Conservation (phyloP, 2,888 invertebrate species). For the Melinopterus prodromus region DNA sequence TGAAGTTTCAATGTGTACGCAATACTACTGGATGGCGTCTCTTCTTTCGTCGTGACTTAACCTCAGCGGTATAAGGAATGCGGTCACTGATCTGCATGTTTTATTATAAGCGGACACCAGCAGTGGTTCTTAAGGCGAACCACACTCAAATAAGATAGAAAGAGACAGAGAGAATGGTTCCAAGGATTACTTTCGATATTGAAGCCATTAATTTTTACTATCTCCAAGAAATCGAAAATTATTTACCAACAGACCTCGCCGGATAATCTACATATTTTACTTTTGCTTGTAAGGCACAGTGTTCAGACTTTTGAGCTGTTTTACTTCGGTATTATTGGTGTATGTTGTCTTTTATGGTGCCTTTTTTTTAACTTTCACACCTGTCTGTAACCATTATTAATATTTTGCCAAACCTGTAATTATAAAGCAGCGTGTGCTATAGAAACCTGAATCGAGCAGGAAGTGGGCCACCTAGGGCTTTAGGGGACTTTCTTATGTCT, state of each 20-base stretch:
- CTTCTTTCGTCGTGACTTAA: not conserved
- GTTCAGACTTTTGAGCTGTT: not conserved
- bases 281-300: not conserved
- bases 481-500: not conserved
- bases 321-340: not conserved
- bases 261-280: not conserved
- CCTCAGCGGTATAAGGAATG: not conserved
- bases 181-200: not conserved
- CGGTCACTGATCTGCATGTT: slow-evolving; percentile 4
- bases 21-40: not conserved
- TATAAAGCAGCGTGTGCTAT: not conserved
- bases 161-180: not conserved
- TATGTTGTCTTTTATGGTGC: not conserved
- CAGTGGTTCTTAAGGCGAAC: not conserved
- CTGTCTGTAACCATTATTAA: not conserved
- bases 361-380: not conserved
- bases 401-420: not conserved
- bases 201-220: not conserved
- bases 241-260: not conserved
- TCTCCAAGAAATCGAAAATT: not conserved
- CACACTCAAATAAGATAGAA: not conserved
- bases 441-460: not conserved
- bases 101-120: not conserved
- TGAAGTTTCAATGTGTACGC: not conserved
- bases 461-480: not conserved